Evolutionary conservation across 2,888 invertebrate species (phyloP), one percentile per base, ranked within the genome.

Genomic region (Reticulitermes lucifugus): DNA sequence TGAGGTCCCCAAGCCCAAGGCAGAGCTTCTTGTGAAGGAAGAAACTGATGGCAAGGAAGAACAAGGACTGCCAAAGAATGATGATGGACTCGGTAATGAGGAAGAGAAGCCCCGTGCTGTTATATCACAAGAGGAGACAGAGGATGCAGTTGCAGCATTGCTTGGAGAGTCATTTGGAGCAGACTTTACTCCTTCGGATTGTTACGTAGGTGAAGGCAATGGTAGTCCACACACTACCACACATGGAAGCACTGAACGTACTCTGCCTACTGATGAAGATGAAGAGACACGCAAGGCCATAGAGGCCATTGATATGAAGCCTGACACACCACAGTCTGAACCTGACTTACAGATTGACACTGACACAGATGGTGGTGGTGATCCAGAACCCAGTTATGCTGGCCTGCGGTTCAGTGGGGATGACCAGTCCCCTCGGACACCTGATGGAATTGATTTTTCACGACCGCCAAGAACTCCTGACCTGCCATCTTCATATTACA

Each of bases 81-180:
- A 93, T 88, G 93, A 93, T 14, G 93, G 94, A 83, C 94, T 94
- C 89, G 87, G 91, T 18, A 70, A 81, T 41, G 86, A 86, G 0
- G 95, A 96, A 87, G 96, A 96, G 89, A 96, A 96, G 89, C 95
- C 96, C 0, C 93, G 96, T 80, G 96, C 96, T 18, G 93, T 96
- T 0, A 97, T 97, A 89, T 97, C 97, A 0, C 97, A 97, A 91
- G 97, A 97, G 91, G 97, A 98, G 91, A 98, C 97, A 0, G 97
- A 96, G 90, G 97, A 97, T 90, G 98, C 98, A 0, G 97, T 98
- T 0, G 97, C 97, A 14, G 97, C 97, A 0, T 91, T 98, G 51
- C 91, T 98, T 84, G 97, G 96, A 46, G 97, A 97, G 90, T 96
- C 97, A 88, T 97, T 97, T 89, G 95, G 96, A 1, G 95, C 94